phyloP scores from a whole-genome alignment of 2,113 vertebrate genomes.

The Anarrhichthys ocellatus region DNA sequence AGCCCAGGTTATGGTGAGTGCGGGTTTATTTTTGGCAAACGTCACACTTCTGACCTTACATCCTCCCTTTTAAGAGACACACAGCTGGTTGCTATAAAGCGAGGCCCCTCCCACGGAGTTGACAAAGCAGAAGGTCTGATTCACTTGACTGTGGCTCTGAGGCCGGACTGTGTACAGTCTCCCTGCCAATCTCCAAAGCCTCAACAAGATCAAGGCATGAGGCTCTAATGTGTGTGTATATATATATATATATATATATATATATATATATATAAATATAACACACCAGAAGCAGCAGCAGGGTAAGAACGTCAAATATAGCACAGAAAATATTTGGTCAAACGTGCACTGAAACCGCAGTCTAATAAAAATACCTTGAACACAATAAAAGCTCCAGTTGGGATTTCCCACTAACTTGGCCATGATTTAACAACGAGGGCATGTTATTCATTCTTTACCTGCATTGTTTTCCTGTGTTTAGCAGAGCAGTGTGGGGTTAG shows the following conservation, averaged over 20 bases:
- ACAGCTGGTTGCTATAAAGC: constrained; percentile 76
- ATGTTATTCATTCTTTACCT: constrained; percentile 71
- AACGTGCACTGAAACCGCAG: constrained; percentile 58
- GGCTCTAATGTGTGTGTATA: background rate
- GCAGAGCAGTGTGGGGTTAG: constrained; percentile 67
- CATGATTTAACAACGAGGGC: constrained; percentile 58
- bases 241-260: too few relatives aligned
- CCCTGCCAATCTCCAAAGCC: constrained; percentile 20
- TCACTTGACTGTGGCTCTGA: constrained; percentile 34
- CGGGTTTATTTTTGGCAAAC: constrained; percentile 77
- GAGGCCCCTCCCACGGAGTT: constrained; percentile 29
- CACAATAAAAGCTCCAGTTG: constrained; percentile 54
- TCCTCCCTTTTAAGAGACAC: constrained; percentile 55
- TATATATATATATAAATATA: too few relatives aligned
- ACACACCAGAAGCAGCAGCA: too few relatives aligned
- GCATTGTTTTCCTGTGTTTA: constrained; percentile 75
- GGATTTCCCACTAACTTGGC: constrained; percentile 64
- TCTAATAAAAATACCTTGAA: constrained; percentile 60
- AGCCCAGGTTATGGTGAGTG: constrained; percentile 63
- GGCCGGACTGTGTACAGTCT: constrained; percentile 18
- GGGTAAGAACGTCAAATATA: too few relatives aligned
- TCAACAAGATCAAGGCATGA: constrained; percentile 15
- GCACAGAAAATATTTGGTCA: constrained; percentile 44
- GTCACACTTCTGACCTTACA: constrained; percentile 70
- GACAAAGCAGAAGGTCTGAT: constrained; percentile 44